Evolutionary conservation across 1,140 invertebrate genomes (phyloP).

Genomic region (Trypoxylus dichotomus): DNA sequence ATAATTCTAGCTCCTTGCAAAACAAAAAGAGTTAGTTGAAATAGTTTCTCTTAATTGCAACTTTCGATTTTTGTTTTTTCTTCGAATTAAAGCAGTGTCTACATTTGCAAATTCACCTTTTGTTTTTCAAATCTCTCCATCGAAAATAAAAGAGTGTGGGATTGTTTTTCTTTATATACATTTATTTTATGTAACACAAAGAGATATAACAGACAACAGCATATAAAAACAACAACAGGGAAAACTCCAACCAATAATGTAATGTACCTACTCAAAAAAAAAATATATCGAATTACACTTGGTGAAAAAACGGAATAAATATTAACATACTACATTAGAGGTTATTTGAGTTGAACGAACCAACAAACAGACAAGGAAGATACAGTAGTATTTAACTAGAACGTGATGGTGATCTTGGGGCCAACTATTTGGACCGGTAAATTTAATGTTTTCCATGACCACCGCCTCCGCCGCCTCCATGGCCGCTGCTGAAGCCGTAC

Average conservation of each 20-base stretch:
- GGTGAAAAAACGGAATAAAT: not conserved
- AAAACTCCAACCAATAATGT: not conserved
- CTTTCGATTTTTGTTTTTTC: too few relatives aligned
- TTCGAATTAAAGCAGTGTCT: too few relatives aligned
- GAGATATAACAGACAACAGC: conserved; percentile 12
- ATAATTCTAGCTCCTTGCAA: too few relatives aligned
- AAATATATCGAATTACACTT: not conserved
- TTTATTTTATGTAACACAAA: conserved; percentile 25
- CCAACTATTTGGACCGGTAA: not conserved
- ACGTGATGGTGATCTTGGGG: not conserved
- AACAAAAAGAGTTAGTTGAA: too few relatives aligned
- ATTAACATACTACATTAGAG: not conserved
- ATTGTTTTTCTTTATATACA: not conserved
- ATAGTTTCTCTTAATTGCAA: too few relatives aligned
- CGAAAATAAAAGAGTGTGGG: not conserved
- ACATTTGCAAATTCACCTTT: not conserved
- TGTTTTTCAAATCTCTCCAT: too few relatives aligned
- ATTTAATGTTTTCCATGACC: conserved; percentile 5
- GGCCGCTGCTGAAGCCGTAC: conserved; percentile 56
- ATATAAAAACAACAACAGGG: conserved; percentile 17
- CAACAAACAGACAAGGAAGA: not conserved
- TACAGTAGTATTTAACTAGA: not conserved
- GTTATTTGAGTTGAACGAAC: not conserved
- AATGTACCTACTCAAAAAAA: not conserved
- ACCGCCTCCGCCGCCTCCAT: not conserved